Conservation (phyloP, 2,113 vertebrate species). For the Passer domesticus region DNA sequence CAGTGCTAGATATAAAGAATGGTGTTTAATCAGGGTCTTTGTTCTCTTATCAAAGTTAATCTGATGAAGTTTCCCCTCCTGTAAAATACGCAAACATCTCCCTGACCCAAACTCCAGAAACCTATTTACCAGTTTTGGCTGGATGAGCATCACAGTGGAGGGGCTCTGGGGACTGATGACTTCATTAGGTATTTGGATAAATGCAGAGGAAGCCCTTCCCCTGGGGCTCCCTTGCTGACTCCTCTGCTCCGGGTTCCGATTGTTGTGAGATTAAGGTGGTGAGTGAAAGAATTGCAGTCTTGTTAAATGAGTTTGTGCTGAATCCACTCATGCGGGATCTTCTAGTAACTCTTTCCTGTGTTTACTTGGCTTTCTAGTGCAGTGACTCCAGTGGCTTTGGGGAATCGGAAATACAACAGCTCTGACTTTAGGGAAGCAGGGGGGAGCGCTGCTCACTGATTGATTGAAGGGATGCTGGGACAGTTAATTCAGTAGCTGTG, state of each 20-base stretch:
- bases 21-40: constrained; percentile 16
- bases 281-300: neutral
- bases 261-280: constrained; percentile 18
- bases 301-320: neutral
- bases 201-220: constrained; percentile 3
- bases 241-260: neutral
- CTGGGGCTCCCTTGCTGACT: neutral
- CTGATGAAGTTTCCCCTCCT: constrained; percentile 7
- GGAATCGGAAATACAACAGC: neutral
- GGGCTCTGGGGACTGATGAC: neutral
- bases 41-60: constrained; percentile 38
- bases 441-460: neutral
- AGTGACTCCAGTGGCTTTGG: neutral
- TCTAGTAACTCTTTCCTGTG: neutral
- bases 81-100: neutral
- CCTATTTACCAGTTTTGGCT: neutral
- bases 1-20: neutral
- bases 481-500: neutral
- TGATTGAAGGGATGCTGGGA: neutral
- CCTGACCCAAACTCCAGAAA: neutral
- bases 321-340: neutral
- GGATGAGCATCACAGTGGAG: neutral
- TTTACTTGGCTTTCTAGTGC: neutral
- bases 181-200: neutral
- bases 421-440: neutral